Conservation (phyloP, 2,888 invertebrate species). For the Folsomia candida region DNA sequence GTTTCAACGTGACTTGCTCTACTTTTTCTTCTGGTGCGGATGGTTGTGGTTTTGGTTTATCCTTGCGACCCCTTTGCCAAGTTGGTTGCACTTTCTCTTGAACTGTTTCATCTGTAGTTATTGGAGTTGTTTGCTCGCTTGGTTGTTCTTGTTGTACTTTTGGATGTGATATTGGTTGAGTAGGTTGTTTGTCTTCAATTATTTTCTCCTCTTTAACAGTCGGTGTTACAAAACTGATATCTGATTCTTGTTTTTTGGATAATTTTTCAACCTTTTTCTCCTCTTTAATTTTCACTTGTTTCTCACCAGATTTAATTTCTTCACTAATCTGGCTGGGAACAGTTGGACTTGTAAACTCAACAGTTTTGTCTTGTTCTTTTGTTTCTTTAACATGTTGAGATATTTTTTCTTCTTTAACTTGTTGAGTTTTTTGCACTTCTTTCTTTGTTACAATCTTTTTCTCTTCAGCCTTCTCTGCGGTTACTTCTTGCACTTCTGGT, state of each 20-base stretch:
- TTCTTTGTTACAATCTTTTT: background rate
- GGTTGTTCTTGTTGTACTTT: too few relatives aligned
- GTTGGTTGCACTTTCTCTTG: too few relatives aligned
- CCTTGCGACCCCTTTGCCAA: too few relatives aligned
- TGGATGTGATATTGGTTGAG: too few relatives aligned
- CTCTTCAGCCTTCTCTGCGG: conserved; percentile 1
- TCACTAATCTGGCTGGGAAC: background rate
- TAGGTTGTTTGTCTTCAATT: background rate
- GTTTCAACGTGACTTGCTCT: background rate
- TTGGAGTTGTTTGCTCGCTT: too few relatives aligned
- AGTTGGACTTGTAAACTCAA: background rate
- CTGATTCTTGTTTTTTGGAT: background rate
- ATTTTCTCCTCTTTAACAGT: background rate
- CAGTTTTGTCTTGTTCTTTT: conserved; percentile 48
- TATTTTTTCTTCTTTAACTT: background rate
- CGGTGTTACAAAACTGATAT: background rate
- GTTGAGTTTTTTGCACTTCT: background rate
- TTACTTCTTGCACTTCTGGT: background rate
- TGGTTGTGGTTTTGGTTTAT: too few relatives aligned
- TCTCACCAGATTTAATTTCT: background rate
- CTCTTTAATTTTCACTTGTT: background rate
- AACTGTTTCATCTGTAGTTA: too few relatives aligned
- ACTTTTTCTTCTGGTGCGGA: conserved; percentile 10
- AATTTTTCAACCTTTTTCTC: background rate
- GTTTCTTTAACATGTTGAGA: conserved; percentile 28